Conservation (phyloP, 2,888 invertebrate genomes). For the Scotopteryx bipunctaria region DNA sequence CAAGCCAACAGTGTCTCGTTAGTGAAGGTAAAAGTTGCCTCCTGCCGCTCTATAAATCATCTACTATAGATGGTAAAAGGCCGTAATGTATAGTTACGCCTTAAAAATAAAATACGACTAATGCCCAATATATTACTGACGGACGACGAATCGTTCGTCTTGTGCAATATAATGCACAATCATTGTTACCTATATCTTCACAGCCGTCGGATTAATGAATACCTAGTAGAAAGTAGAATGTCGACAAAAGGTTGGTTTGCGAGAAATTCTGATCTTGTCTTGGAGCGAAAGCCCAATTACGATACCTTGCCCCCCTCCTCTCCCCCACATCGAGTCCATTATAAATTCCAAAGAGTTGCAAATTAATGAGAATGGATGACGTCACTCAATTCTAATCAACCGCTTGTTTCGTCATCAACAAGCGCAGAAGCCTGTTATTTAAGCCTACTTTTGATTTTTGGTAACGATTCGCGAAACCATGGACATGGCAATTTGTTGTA, state of each 20-base stretch:
- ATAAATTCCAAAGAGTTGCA: conserved; percentile 31
- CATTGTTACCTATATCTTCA: too few relatives aligned
- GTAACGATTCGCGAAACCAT: not conserved
- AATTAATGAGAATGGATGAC: conserved; percentile 38
- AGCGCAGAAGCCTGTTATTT: conserved; percentile 35
- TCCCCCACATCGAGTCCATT: conserved; percentile 15
- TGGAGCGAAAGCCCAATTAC: conserved; percentile 1
- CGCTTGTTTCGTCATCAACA: conserved; percentile 37
- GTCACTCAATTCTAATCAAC: conserved; percentile 38
- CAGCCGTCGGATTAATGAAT: too few relatives aligned
- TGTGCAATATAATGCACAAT: too few relatives aligned
- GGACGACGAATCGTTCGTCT: too few relatives aligned
- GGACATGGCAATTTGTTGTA: not conserved
- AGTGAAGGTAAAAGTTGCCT: too few relatives aligned
- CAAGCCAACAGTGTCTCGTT: too few relatives aligned
- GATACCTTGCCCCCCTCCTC: conserved; percentile 7
- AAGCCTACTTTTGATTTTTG: conserved; percentile 25
- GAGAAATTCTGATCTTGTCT: not conserved
- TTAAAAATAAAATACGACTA: too few relatives aligned
- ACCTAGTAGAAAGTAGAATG: not conserved
- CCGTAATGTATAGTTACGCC: too few relatives aligned
- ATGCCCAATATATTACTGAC: too few relatives aligned
- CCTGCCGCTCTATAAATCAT: too few relatives aligned
- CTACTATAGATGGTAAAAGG: too few relatives aligned
- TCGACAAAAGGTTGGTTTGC: not conserved